Conservation (phyloP, 2,797 vertebrate species). For the Merluccius polli region DNA sequence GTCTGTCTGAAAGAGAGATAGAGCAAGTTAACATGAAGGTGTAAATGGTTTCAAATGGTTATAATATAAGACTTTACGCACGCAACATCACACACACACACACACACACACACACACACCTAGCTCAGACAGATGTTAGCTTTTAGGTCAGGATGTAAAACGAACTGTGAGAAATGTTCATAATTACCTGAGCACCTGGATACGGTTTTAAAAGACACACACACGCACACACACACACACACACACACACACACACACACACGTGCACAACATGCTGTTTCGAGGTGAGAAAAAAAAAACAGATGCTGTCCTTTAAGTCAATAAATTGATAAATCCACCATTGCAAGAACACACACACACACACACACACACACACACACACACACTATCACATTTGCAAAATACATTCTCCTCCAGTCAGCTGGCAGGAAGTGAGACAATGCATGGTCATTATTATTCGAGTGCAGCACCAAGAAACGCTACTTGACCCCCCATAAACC, state of each 20-base stretch:
- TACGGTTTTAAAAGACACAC: constrained; percentile 17
- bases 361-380: too few relatives aligned
- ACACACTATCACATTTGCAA: too few relatives aligned
- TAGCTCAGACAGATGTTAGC: constrained; percentile 49
- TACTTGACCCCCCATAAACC: background rate
- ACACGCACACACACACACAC: too few relatives aligned
- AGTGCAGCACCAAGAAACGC: constrained; percentile 24
- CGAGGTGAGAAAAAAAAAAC: constrained; percentile 23
- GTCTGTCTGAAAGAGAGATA: too few relatives aligned
- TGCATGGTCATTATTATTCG: constrained; percentile 32
- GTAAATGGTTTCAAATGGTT: too few relatives aligned
- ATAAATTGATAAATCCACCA: constrained; percentile 45
- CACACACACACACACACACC: too few relatives aligned
- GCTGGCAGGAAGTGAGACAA: constrained; percentile 22
- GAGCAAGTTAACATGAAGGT: too few relatives aligned
- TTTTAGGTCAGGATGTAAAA: constrained; percentile 53
- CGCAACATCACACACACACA: too few relatives aligned
- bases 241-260: too few relatives aligned
- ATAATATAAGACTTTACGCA: too few relatives aligned
- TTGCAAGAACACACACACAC: too few relatives aligned
- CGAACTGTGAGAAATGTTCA: constrained; percentile 66
- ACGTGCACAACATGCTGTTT: too few relatives aligned
- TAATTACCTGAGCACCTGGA: constrained; percentile 75
- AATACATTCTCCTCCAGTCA: constrained; percentile 7
- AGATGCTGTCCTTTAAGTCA: constrained; percentile 50